Conservation (phyloP, 1,140 invertebrate species). For the Diprion similis region DNA sequence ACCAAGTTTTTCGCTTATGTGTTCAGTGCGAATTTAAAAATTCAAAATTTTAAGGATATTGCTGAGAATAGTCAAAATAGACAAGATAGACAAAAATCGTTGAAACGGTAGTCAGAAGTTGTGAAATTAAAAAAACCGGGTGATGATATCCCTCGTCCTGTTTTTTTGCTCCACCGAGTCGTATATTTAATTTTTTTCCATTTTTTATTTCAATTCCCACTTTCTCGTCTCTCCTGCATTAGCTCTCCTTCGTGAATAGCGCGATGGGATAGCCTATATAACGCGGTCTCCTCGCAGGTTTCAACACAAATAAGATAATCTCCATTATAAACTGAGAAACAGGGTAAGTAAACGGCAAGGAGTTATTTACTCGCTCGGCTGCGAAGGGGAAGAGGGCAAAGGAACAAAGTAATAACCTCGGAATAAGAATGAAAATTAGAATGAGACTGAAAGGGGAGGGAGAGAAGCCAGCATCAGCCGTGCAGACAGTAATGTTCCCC, state of each 20-base stretch:
- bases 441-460: slow-evolving; percentile 29
- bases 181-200: background rate
- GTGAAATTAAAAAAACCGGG: too few species aligned
- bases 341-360: slow-evolving; percentile 52
- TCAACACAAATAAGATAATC: slow-evolving; percentile 60
- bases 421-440: slow-evolving; percentile 50
- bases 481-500: background rate
- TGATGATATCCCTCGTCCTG: too few species aligned
- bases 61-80: too few species aligned
- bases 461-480: background rate
- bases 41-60: too few species aligned
- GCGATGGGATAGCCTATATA: too few species aligned
- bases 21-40: too few species aligned
- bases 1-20: too few species aligned
- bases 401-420: slow-evolving; percentile 55
- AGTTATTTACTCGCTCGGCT: slow-evolving; percentile 55
- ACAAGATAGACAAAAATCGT: too few species aligned
- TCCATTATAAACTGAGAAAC: slow-evolving; percentile 59
- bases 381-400: slow-evolving; percentile 37
- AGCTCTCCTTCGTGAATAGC: background rate
- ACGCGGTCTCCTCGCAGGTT: slow-evolving; percentile 33
- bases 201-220: slow-evolving; percentile 10
- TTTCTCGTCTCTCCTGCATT: slow-evolving; percentile 12
- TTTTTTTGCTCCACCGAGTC: too few species aligned
- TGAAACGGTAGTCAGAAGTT: too few species aligned